Conservation (phyloP, 2,113 vertebrate species). For the Nothoprocta perdicaria region DNA sequence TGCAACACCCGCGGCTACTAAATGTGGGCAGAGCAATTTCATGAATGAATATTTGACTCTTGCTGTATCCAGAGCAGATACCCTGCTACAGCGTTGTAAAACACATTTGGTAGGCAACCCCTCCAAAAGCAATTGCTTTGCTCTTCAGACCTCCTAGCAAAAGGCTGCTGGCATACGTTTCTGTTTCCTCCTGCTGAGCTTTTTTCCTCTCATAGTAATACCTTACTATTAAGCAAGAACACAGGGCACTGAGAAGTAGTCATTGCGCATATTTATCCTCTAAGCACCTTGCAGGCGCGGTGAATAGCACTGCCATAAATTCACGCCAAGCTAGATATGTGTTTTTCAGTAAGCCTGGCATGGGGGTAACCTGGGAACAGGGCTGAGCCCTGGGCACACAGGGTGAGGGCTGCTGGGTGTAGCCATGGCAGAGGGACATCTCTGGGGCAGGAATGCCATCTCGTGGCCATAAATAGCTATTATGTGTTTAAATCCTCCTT, state of each 20-base stretch:
- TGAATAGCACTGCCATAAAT: not conserved
- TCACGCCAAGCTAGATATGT: not conserved
- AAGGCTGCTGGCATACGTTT: constrained; percentile 4
- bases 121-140: constrained; percentile 3
- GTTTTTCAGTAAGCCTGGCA: not conserved
- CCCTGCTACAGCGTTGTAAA: not conserved
- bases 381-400: not conserved
- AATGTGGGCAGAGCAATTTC: not conserved
- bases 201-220: constrained; percentile 11
- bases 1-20: not conserved
- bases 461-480: constrained; percentile 63
- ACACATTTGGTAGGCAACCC: not conserved
- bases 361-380: not conserved
- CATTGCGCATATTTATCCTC: not conserved
- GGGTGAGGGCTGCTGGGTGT: not conserved
- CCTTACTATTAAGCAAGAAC: not conserved
- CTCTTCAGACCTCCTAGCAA: not conserved
- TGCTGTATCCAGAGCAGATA: not conserved
- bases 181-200: not conserved
- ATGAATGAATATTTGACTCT: not conserved
- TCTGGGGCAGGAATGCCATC: constrained; percentile 70
- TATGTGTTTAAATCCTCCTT: not conserved
- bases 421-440: constrained; percentile 19
- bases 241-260: not conserved
- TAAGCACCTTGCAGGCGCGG: not conserved